Conservation (phyloP, 2,797 vertebrate species). For the Ctenosaura bakeri region DNA sequence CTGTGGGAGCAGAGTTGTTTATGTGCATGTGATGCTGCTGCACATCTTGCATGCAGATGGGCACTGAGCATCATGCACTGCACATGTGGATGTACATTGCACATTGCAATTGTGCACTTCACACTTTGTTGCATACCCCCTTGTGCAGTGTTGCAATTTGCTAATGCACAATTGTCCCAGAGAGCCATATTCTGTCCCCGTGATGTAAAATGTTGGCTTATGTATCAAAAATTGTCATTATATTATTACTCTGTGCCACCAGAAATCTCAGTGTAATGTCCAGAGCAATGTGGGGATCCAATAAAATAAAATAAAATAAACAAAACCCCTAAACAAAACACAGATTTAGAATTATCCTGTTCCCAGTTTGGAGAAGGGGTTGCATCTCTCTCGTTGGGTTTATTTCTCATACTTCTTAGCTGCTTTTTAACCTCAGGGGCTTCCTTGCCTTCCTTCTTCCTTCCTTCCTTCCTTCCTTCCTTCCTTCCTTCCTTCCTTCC, state of each 20-base stretch:
- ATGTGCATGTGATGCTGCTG: too few relatives aligned
- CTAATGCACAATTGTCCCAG: too few relatives aligned
- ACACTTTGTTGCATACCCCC: too few relatives aligned
- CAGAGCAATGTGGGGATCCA: not conserved
- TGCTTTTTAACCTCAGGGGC: not conserved
- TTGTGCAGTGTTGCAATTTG: too few relatives aligned
- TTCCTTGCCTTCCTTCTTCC: not conserved
- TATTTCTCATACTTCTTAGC: not conserved
- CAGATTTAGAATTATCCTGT: not conserved
- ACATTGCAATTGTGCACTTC: too few relatives aligned
- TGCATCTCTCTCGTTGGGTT: not conserved
- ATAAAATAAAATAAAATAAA: too few relatives aligned
- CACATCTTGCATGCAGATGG: too few relatives aligned
- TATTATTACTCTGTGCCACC: not conserved
- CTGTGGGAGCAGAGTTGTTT: too few relatives aligned
- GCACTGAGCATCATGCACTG: too few relatives aligned
- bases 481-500: not conserved
- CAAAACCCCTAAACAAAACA: not conserved
- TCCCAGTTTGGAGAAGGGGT: not conserved
- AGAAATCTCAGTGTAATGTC: not conserved
- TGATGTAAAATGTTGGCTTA: too few relatives aligned
- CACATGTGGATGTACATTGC: too few relatives aligned
- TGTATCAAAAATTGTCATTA: not conserved
- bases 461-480: not conserved
- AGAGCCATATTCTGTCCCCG: too few relatives aligned